Evolutionary conservation across 2,888 invertebrate genomes (phyloP), one percentile per base, ranked within the genome.

Genomic region (Ganaspis brasiliensis): DNA sequence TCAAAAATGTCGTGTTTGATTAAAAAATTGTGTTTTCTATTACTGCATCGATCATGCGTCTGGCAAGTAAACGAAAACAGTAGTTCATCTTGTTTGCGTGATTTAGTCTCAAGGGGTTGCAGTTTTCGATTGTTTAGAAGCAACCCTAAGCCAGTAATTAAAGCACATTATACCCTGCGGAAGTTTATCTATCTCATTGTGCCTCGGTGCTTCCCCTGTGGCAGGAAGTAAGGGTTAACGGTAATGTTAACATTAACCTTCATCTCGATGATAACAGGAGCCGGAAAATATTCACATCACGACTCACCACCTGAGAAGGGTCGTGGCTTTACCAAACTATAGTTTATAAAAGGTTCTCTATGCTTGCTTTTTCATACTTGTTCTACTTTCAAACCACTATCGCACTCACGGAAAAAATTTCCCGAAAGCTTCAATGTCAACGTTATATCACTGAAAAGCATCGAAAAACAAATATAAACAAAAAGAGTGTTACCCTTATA

Each of bases 91-190:
- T 24, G 40, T 63, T 63, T 63, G 45, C 40, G 14, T 67, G 26
- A 67, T 45, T 67, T 45, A n/a, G 26, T 45, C 67, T 45, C 67
- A 10, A 24, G 63, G 40, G 63, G 63, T 21, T 63, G 12, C 10
- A 63, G 63, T 63, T 63, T 63, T 63, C 40, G 63, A 37, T 45
- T 67, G 45, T 67, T 67, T 67, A 24, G 67, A 67, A 67, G 73
- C 59, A 26, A 35, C 35, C 57, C 52, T 70, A 74, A 75, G 70
- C 74, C 72, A 56, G 76, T 77, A 83, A 79, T 83, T 81, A 79
- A 73, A 72, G 63, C 59, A 74, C 78, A 85, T 82, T 83, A 80
- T 78, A 78, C 37, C 81, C 49, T 61, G 63, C 74, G 78, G 78
- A 83, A 81, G 79, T 83, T 83, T 79, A 77, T 75, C 75, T 80